Evolutionary conservation across 2,888 invertebrate species (phyloP), one percentile per base, ranked within the genome.

Genomic region (Alloplasta piceator): DNA sequence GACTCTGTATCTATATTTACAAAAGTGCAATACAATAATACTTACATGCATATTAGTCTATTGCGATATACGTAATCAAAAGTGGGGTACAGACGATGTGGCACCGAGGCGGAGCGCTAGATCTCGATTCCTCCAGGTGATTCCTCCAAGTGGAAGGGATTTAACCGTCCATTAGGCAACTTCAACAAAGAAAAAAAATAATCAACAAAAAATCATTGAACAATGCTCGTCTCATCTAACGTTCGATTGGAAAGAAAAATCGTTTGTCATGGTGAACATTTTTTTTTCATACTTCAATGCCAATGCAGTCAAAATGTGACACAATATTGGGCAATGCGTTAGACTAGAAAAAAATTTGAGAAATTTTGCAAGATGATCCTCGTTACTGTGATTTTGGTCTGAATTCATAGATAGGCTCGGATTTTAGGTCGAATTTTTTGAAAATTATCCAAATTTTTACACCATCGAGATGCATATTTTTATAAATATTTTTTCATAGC

Each of bases 41-140:
- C 41, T 39, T 16, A 50, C 56, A 55, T 26, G 50, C 55, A 7
- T 41, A 7, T 16, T 50, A 55, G 38, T 39, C 12, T 48, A 38
- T 72, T 73, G 52, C 79, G 26, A 73, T 67, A 68, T 39, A 63
- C 61, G 74, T 82, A 80, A 82, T 80, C 74, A 80, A 84, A 84
- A 84, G 83, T 84, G 83, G 83, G 82, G 83, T 82, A 56, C 39
- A 75, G 7, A 63, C 73, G 67, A 26, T 26, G 26, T 26, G 26
- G 70, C 58, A 71, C 6, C 72, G 68, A 72, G 77, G 79, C 82
- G 80, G 73, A 71, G 63, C 63, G 41, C 58, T 16, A 26, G 72
- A 55, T 74, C 66, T 67, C 46, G 74, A 26, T 71, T 14, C 39
- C 46, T 56, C 52, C 38, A 46, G 55, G 36, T 43, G 66, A 14